Conservation (phyloP, 1,140 invertebrate genomes). For the Rhagoletis pomonella region DNA sequence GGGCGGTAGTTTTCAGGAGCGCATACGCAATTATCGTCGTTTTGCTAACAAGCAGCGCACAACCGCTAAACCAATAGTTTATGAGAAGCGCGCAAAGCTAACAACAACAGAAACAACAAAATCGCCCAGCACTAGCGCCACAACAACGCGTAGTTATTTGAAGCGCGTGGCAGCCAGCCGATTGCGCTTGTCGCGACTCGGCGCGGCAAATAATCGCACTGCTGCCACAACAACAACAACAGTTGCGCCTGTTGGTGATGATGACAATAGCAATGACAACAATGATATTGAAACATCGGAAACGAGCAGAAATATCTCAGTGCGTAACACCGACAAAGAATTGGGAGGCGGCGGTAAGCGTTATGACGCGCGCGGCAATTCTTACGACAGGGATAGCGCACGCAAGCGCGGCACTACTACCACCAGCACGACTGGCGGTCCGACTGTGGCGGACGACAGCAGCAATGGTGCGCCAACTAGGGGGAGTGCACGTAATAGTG, state of each 20-base stretch:
- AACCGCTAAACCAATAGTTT: not conserved
- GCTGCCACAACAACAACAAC: constrained; percentile 48
- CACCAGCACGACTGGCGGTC: not conserved
- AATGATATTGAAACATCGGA: not conserved
- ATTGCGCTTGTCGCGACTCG: constrained; percentile 62
- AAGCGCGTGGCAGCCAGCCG: constrained; percentile 68
- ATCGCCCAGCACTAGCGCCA: not conserved
- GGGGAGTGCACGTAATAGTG: constrained; percentile 66
- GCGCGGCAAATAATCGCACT: constrained; percentile 56
- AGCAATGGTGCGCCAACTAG: constrained; percentile 56
- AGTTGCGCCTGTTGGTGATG: not conserved
- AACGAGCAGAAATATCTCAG: constrained; percentile 59
- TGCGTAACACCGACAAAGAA: constrained; percentile 65
- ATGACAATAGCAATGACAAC: not conserved
- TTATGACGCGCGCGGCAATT: constrained; percentile 14
- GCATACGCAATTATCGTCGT: constrained; percentile 66
- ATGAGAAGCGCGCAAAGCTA: not conserved
- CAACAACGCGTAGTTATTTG: constrained; percentile 61
- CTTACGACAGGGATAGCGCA: not conserved
- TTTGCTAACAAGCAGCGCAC: constrained; percentile 62
- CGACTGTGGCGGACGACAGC: not conserved
- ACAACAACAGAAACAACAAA: not conserved
- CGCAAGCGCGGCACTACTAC: constrained; percentile 4
- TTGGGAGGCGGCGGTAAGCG: constrained; percentile 4
- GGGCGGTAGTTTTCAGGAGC: constrained; percentile 67